Base-by-base conservation (phyloP, 2,797 vertebrate species). In the Nothura maculosa region DNA sequence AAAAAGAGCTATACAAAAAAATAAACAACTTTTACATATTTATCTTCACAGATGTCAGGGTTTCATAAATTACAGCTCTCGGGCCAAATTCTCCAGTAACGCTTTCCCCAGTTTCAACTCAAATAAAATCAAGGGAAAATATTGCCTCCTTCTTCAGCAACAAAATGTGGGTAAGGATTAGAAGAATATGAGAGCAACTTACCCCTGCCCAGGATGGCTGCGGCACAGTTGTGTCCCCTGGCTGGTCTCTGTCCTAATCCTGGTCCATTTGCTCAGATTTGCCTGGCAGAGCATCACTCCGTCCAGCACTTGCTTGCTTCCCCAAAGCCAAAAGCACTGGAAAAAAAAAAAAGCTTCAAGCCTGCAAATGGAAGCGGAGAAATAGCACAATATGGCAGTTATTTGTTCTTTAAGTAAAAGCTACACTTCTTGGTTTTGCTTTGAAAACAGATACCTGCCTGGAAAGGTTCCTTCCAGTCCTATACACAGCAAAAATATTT, bases 301-400 rank as follows among this genome's bases (percentile, higher is more conserved):
- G 34, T 82, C 64, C 43, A 1, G 1, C 34, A 20, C 10, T 32
- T 68, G 69, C 83, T 87, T 38, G 13, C 64, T 84, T 68, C 64
- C 87, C 50, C 83, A 77, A 54, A 76, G 75, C 43, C 27, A 28
- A 54, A 30, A 55, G 18, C 28, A 17, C 52, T 54, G 52, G 27
- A 30, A 17, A n/a, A n/a, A n/a, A n/a, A n/a, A n/a, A n/a, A n/a
- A 55, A 55, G 52, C 52, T 55, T 19, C 52, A n/a, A 55, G 28
- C 8, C 30, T 55, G 52, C 9, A 55, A 55, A 55, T 54, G 52
- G 52, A 55, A 55, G 54, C n/a, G 69, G 76, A 94, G 90, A 93
- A 93, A 52, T 76, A 94, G 50, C 86, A 92, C 84, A 86, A 94
- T 93, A 94, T 83, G 90, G 93, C 73, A 87, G 80, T 89, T 92